phyloP scores from a whole-genome alignment of 2,113 vertebrate species.

The Nesoenas mayeri region DNA sequence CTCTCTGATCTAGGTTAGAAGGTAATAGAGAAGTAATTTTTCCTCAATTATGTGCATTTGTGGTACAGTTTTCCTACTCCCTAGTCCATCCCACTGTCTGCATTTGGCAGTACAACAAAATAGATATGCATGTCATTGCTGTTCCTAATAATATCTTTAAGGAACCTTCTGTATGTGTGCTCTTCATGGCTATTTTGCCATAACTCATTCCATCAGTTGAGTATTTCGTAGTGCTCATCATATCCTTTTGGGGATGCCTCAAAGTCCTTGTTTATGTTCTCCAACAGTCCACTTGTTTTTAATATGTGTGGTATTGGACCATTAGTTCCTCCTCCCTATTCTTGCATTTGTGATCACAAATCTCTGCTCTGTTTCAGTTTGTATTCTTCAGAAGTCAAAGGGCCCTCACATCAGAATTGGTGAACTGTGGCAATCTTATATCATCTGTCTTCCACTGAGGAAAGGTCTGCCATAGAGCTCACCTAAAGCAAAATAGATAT shows the following conservation, averaged over 20 bases:
- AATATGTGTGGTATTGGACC: background rate
- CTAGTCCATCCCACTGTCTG: background rate
- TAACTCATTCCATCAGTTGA: background rate
- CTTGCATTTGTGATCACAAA: background rate
- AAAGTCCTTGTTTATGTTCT: background rate
- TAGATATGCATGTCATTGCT: background rate
- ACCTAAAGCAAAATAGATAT: constrained; percentile 11
- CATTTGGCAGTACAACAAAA: background rate
- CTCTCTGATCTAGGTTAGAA: background rate
- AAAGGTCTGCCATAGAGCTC: background rate
- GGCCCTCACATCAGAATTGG: background rate
- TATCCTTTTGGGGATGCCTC: background rate
- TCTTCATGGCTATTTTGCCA: background rate
- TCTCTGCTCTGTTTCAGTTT: constrained; percentile 6
- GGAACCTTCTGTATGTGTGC: background rate
- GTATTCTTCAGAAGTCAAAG: constrained; percentile 16
- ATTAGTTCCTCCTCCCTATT: background rate
- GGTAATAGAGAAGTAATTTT: background rate
- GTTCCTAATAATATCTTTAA: background rate
- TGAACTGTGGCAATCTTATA: background rate
- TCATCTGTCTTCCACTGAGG: background rate
- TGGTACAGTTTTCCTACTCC: background rate
- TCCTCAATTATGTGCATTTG: background rate
- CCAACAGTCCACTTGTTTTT: background rate
- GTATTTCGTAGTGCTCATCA: background rate